Conservation (phyloP, 1,140 invertebrate genomes). For the Chlorops oryzae region DNA sequence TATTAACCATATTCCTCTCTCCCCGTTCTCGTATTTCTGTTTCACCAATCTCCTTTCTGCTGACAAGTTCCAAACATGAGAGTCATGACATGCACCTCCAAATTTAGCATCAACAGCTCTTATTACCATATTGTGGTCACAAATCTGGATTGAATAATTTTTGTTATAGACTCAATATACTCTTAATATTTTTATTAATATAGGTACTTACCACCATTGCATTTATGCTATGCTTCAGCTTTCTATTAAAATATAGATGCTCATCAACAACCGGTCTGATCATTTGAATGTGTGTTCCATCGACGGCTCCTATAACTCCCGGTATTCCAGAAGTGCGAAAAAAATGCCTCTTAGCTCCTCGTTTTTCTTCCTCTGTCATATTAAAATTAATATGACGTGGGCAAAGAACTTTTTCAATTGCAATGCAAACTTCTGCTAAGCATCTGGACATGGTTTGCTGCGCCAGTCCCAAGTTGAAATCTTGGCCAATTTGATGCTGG, state of each 20-base stretch:
- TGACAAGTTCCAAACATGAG: no score
- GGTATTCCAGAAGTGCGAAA: constrained; percentile 3
- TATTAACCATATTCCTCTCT: no score
- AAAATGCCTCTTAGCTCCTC: background rate
- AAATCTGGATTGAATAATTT: no score
- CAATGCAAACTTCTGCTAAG: constrained; percentile 4
- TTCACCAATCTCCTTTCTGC: no score
- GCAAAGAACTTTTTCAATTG: constrained; percentile 3
- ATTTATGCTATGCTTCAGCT: constrained; percentile 8
- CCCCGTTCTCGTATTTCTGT: no score
- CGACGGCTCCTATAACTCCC: constrained; percentile 5
- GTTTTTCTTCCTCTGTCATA: background rate
- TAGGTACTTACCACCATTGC: constrained; percentile 8
- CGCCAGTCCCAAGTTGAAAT: background rate
- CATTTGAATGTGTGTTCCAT: constrained; percentile 7
- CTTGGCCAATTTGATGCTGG: constrained; percentile 6
- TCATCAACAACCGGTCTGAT: constrained; percentile 3
- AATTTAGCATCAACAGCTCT: no score
- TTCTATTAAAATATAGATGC: constrained; percentile 10
- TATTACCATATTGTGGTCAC: no score
- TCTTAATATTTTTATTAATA: no score
- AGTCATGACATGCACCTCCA: no score
- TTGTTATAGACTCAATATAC: no score
- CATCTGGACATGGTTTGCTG: constrained; percentile 5
- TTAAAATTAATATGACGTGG: constrained; percentile 8